Evolutionary conservation across 2,113 vertebrate genomes (phyloP).

Genomic region (Paramisgurnus dabryanus): DNA sequence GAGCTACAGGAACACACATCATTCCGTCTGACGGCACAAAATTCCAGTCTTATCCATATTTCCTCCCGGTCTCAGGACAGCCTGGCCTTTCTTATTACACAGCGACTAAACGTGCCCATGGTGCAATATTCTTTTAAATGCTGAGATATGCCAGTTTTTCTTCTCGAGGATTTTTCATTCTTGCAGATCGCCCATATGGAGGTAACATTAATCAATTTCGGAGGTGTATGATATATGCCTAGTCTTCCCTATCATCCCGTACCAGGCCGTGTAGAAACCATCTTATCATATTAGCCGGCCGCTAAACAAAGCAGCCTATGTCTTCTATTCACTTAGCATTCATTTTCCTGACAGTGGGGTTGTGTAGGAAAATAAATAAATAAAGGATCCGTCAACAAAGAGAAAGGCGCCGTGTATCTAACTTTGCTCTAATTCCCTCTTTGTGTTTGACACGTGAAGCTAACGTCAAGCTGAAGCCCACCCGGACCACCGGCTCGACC

Average conservation of each 20-base stretch:
- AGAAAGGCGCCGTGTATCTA: conserved; percentile 38
- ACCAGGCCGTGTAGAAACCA: conserved; percentile 67
- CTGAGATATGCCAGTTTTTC: conserved; percentile 60
- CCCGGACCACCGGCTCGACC: background rate
- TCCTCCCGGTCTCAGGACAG: too few relatives aligned
- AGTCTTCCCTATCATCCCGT: conserved; percentile 70
- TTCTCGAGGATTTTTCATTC: conserved; percentile 59
- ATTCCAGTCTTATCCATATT: too few relatives aligned
- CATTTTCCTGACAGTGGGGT: conserved; percentile 71
- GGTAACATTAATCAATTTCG: conserved; percentile 66
- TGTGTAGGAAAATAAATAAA: conserved; percentile 67
- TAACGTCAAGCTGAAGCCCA: conserved; percentile 49
- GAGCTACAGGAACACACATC: too few relatives aligned
- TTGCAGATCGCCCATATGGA: conserved; percentile 8
- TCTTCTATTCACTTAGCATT: conserved; percentile 67
- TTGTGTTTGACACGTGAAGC: conserved; percentile 68
- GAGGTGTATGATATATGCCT: conserved; percentile 75
- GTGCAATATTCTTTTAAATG: conserved; percentile 40
- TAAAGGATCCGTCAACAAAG: conserved; percentile 66
- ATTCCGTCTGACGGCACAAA: too few relatives aligned
- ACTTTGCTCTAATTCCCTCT: conserved; percentile 56
- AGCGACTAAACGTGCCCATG: background rate
- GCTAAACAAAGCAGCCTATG: conserved; percentile 62
- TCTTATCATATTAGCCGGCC: conserved; percentile 71
- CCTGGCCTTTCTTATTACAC: too few relatives aligned